phyloP scores from a whole-genome alignment of 2,888 invertebrate genomes.

The Pegoplata infirma region DNA sequence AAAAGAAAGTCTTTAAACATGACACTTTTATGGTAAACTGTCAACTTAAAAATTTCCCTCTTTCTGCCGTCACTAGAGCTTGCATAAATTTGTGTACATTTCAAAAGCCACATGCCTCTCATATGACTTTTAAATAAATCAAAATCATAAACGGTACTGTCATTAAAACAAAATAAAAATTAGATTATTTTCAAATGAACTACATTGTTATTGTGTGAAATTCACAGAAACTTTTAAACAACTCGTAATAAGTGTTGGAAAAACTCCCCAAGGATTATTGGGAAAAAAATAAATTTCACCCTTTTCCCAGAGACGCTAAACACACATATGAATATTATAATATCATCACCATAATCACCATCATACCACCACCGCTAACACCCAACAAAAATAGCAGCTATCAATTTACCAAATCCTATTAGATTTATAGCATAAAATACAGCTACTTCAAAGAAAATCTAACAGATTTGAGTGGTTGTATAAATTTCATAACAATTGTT shows the following conservation, averaged over 20 bases:
- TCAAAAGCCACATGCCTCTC: background rate
- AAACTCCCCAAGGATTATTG: conserved; percentile 20
- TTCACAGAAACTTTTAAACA: background rate
- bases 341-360: too few species aligned
- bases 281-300: background rate
- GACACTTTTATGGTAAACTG: background rate
- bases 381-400: conserved; percentile 6
- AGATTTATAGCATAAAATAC: conserved; percentile 18
- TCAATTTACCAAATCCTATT: conserved; percentile 23
- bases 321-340: background rate
- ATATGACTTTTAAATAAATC: conserved; percentile 1
- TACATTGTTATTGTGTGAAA: conserved; percentile 26
- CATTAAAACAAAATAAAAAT: conserved; percentile 16
- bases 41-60: background rate
- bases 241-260: background rate
- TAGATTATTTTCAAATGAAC: conserved; percentile 44
- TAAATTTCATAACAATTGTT: background rate
- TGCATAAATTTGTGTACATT: background rate
- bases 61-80: too few species aligned
- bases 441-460: background rate
- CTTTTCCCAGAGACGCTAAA: background rate
- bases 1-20: background rate
- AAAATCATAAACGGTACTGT: background rate
- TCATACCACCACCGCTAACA: conserved; percentile 13
- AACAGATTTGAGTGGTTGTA: background rate